Percentiles rank a stretch among this genome's conserved stretches.
These are phyloP conservation scores for Zeus faber DNA, from an alignment of 2,113 vertebrate genomes.

Conservation along the genomic window DNA sequence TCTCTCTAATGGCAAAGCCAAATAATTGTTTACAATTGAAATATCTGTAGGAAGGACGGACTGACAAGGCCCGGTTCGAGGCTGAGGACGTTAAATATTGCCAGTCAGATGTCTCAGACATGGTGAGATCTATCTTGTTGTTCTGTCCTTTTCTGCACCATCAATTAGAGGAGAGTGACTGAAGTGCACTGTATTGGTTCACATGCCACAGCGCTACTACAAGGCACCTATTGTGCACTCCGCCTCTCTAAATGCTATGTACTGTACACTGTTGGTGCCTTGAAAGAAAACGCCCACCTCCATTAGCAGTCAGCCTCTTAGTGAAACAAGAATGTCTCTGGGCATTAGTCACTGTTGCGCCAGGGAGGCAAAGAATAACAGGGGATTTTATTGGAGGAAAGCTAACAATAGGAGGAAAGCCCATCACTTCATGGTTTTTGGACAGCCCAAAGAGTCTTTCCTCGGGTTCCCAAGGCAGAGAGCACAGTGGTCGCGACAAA, in stretches of 20 bases:
- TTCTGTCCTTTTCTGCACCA: slow-evolving; percentile 53
- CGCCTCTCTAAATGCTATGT: slow-evolving; percentile 61
- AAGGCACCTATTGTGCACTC: slow-evolving; percentile 70
- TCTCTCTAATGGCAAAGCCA: too few species aligned
- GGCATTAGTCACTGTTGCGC: slow-evolving; percentile 63
- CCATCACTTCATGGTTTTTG: slow-evolving; percentile 46
- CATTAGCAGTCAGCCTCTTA: slow-evolving; percentile 33
- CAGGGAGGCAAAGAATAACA: slow-evolving; percentile 64
- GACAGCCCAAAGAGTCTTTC: slow-evolving; percentile 34
- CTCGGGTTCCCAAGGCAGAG: slow-evolving; percentile 49
- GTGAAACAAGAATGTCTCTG: slow-evolving; percentile 56
- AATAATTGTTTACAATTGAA: background rate
- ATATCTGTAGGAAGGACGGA: background rate
- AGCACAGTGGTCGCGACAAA: slow-evolving; percentile 22
- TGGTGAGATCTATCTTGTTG: slow-evolving; percentile 53
- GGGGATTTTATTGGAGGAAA: slow-evolving; percentile 62
- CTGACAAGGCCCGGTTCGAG: background rate
- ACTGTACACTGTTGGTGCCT: slow-evolving; percentile 57
- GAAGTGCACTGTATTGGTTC: slow-evolving; percentile 60
- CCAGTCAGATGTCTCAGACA: slow-evolving; percentile 44
- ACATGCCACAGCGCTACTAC: slow-evolving; percentile 62
- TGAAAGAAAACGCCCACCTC: slow-evolving; percentile 20
- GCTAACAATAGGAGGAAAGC: slow-evolving; percentile 76
- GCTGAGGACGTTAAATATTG: background rate
- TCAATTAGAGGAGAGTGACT: slow-evolving; percentile 66